phyloP scores from a whole-genome alignment of 2,797 vertebrate genomes.

The Octomys mimax region DNA sequence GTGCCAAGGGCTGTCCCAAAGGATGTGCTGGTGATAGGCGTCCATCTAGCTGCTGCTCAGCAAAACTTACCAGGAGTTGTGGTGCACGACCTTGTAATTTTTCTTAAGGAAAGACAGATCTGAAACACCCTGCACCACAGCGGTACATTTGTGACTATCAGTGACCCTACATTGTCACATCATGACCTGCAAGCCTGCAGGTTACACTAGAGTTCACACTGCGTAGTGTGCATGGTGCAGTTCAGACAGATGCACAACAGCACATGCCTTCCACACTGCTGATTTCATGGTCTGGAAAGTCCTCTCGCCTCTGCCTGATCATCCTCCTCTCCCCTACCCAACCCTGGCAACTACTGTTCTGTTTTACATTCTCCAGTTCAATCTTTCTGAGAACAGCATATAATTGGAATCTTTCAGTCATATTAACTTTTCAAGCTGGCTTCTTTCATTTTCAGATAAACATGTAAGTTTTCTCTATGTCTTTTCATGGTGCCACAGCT shows the following conservation, averaged over 20 bases:
- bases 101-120: background rate
- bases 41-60: background rate
- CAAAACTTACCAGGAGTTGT: background rate
- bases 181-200: background rate
- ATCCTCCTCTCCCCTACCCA: too few relatives aligned
- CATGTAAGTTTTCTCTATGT: background rate
- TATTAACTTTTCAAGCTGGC: background rate
- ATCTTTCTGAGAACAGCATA: background rate
- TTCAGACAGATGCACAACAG: background rate
- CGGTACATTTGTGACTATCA: background rate
- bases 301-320: background rate
- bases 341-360: background rate
- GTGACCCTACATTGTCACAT: background rate
- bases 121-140: background rate
- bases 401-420: background rate
- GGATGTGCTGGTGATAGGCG: background rate
- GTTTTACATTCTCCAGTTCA: background rate
- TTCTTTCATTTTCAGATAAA: background rate
- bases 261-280: background rate
- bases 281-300: background rate
- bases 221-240: too few relatives aligned
- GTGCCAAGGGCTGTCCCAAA: background rate
- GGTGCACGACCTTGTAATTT: background rate
- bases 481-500: background rate
- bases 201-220: background rate